Conservation (phyloP, 2,797 vertebrate species). For the Podarcis lilfordi region DNA sequence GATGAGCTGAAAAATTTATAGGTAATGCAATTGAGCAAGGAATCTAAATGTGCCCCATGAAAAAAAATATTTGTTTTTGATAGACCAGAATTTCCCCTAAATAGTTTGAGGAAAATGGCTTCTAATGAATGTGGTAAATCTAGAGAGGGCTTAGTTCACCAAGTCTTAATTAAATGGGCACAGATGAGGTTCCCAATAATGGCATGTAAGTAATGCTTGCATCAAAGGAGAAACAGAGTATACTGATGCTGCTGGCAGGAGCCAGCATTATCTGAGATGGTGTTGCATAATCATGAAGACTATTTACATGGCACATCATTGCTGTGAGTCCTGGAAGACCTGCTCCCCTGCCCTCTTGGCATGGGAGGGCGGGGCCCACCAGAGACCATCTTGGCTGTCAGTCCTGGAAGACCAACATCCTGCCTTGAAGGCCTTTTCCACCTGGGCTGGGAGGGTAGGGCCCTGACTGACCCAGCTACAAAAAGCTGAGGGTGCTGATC, state of each 20-base stretch:
- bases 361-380: too few relatives aligned
- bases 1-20: neutral
- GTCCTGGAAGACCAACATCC: too few relatives aligned
- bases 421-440: too few relatives aligned
- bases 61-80: neutral
- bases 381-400: too few relatives aligned
- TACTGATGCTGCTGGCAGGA: neutral
- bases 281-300: neutral
- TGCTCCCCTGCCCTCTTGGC: too few relatives aligned
- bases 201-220: neutral
- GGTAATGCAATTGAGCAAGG: neutral
- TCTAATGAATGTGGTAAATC: neutral
- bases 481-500: too few relatives aligned
- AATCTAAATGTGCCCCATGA: neutral
- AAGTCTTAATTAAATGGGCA: neutral
- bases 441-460: too few relatives aligned
- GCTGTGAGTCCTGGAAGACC: neutral
- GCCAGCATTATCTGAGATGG: neutral
- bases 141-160: neutral
- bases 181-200: neutral
- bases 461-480: too few relatives aligned
- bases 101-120: neutral
- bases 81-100: neutral
- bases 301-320: neutral
- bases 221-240: neutral